These are phyloP conservation scores for Orthosia gothica DNA, from an alignment of 2,888 invertebrate genomes.

Conservation along the genomic window DNA sequence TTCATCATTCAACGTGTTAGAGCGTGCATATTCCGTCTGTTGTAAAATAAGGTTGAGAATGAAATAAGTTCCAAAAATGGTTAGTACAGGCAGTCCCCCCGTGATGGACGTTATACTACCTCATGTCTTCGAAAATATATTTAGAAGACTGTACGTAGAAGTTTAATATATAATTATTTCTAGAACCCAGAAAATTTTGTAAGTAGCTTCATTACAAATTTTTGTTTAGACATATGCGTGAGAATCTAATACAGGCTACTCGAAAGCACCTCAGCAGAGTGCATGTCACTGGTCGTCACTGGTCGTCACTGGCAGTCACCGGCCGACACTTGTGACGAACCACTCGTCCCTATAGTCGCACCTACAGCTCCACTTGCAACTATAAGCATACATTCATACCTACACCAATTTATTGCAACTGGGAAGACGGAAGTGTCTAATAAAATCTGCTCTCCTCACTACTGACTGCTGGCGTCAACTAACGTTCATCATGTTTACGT, in stretches of 20 bases:
- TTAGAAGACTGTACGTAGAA: neutral
- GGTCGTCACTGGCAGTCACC: neutral
- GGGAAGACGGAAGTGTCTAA: neutral
- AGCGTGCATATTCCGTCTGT: too few species aligned
- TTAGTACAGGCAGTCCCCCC: too few species aligned
- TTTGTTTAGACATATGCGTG: neutral
- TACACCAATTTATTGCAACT: neutral
- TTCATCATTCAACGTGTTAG: neutral
- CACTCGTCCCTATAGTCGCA: neutral
- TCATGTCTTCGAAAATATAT: neutral
- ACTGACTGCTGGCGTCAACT: too few species aligned
- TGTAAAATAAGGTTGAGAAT: neutral
- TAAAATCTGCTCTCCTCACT: neutral
- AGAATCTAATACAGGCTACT: neutral
- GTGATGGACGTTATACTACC: neutral
- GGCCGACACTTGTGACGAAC: neutral
- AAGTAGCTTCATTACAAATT: neutral
- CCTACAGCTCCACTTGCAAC: neutral
- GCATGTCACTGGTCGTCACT: neutral
- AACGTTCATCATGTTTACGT: neutral
- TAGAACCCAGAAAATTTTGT: neutral
- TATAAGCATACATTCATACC: too few species aligned
- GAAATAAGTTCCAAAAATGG: neutral
- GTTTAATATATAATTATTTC: neutral
- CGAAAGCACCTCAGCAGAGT: neutral